Conservation (phyloP, 2,888 invertebrate genomes). For the Phytoseiulus persimilis region DNA sequence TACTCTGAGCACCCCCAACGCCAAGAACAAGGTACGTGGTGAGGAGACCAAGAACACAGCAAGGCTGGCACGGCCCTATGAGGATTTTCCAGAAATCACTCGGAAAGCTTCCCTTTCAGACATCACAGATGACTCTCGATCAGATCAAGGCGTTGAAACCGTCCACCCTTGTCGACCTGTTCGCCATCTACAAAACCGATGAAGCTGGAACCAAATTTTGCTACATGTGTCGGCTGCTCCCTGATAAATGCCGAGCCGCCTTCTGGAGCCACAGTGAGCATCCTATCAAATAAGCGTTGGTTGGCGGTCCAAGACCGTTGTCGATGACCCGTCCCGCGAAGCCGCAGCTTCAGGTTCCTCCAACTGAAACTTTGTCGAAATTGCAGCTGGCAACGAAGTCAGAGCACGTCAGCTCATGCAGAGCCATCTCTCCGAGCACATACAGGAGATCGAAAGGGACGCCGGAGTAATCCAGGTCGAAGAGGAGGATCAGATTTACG, state of each 20-base stretch:
- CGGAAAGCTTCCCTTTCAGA: neutral
- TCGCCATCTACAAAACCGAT: slow-evolving; percentile 54
- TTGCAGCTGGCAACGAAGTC: slow-evolving; percentile 54
- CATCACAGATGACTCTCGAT: slow-evolving; percentile 47
- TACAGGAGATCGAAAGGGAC: slow-evolving; percentile 48
- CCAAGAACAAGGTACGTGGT: slow-evolving; percentile 38
- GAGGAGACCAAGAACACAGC: slow-evolving; percentile 45
- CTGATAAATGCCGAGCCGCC: slow-evolving; percentile 51
- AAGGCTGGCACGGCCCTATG: too few species aligned
- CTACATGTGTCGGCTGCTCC: slow-evolving; percentile 54
- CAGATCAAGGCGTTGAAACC: slow-evolving; percentile 51
- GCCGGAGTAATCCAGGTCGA: slow-evolving; percentile 8
- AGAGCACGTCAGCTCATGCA: slow-evolving; percentile 54
- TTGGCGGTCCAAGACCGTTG: neutral
- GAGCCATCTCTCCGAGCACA: slow-evolving; percentile 54
- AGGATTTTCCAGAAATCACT: too few species aligned
- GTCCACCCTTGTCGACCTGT: slow-evolving; percentile 54
- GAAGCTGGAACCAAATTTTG: slow-evolving; percentile 55
- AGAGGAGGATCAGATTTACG: slow-evolving; percentile 7
- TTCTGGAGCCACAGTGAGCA: neutral
- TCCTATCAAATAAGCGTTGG: neutral
- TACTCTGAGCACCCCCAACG: slow-evolving; percentile 48
- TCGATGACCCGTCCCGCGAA: neutral
- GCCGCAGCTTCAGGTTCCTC: neutral
- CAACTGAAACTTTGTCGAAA: neutral